These are phyloP conservation scores for Notarius quadriscutis DNA, from an alignment of 2,113 vertebrate species.

Conservation along the genomic window DNA sequence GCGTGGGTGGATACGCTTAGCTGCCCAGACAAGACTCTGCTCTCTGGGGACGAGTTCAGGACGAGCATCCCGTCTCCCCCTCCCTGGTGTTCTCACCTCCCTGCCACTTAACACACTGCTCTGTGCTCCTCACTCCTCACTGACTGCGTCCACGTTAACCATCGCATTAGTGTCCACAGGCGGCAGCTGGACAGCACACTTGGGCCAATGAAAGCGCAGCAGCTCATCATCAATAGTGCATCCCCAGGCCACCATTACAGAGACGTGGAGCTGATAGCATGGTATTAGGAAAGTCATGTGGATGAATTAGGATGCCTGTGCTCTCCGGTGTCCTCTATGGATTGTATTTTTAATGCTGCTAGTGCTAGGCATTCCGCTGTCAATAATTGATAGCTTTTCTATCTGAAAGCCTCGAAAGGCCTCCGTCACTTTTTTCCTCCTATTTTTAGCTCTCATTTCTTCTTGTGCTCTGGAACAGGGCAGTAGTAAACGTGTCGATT, in stretches of 20 bases:
- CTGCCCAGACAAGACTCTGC: conserved; percentile 46
- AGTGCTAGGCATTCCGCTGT: conserved; percentile 31
- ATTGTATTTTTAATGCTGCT: conserved; percentile 30
- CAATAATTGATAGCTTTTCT: conserved; percentile 53
- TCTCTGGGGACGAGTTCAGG: conserved; percentile 39
- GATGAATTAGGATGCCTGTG: conserved; percentile 12
- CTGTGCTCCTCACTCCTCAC: conserved; percentile 42
- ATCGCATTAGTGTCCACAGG: conserved; percentile 29
- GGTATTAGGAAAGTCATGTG: background rate
- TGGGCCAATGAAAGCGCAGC: conserved; percentile 23
- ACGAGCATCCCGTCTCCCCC: conserved; percentile 9
- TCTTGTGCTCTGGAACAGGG: background rate
- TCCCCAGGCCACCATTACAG: conserved; percentile 22
- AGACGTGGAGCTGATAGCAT: conserved; percentile 14
- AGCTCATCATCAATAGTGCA: conserved; percentile 23
- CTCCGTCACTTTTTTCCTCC: conserved; percentile 14
- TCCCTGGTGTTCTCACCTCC: conserved; percentile 26
- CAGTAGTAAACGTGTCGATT: background rate
- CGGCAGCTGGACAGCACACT: conserved; percentile 26
- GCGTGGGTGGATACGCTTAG: conserved; percentile 31
- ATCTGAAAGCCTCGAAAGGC: conserved; percentile 34
- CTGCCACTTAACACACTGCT: conserved; percentile 47
- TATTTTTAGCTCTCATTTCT: conserved; percentile 7
- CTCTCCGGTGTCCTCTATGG: background rate
- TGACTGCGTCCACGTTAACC: conserved; percentile 47